These are phyloP conservation scores for Philonicus albiceps DNA, from an alignment of 2,888 invertebrate genomes.

Conservation along the genomic window DNA sequence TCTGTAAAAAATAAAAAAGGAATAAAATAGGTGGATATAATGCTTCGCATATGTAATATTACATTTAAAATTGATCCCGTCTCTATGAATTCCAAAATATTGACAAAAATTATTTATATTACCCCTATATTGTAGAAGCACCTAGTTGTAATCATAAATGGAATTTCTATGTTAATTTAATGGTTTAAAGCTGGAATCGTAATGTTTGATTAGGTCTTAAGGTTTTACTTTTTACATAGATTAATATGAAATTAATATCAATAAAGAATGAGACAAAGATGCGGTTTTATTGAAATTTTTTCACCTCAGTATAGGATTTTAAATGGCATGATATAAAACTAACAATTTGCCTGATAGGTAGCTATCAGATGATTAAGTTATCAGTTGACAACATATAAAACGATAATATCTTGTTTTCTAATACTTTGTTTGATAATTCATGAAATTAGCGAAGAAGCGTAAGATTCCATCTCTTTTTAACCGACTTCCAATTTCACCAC, in stretches of 20 bases:
- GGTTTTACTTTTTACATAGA: slow-evolving; percentile 36
- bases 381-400: too few relatives aligned
- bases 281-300: background rate
- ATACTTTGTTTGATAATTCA: too few relatives aligned
- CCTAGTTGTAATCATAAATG: background rate
- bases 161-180: slow-evolving; percentile 11
- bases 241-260: slow-evolving; percentile 5
- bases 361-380: too few relatives aligned
- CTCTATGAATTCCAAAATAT: background rate
- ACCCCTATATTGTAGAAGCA: background rate
- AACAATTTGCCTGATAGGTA: too few relatives aligned
- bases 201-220: slow-evolving; percentile 5
- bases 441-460: too few relatives aligned
- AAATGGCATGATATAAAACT: too few relatives aligned
- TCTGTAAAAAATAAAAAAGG: background rate
- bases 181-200: background rate
- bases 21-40: background rate
- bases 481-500: too few relatives aligned
- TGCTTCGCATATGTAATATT: background rate
- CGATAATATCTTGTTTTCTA: too few relatives aligned
- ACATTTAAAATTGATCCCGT: background rate
- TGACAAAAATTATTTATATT: background rate
- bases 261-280: background rate
- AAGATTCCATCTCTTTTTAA: too few relatives aligned
- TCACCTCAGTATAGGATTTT: background rate